Evolutionary conservation across 2,113 vertebrate genomes (phyloP), one percentile per base, ranked within the genome.

Genomic region (Brachirus orientalis): DNA sequence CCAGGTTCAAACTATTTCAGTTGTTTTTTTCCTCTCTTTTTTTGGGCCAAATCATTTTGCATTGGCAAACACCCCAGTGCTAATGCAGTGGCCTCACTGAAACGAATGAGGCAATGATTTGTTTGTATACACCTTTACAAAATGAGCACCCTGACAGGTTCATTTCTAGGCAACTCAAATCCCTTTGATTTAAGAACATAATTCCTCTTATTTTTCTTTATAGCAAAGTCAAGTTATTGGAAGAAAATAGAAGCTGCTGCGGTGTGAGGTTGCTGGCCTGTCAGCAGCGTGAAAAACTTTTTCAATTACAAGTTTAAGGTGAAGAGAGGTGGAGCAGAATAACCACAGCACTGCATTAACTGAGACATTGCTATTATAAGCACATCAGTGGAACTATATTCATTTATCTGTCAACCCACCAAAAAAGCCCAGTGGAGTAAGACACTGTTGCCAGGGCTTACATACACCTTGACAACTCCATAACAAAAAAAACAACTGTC

Each of bases 221-320:
- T 38, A 20, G 10, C 8, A 48, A 38, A 55, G 36, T 35, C 0
- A 46, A 44, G 41, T 51, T 17, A 35, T 65, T 50, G 38, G 16
- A 45, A 37, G n/a, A 47, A 16, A 37, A 46, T 5, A 14, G 28
- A 22, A 63, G 38, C 48, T 40, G 7, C 7, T 45, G 48, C 12
- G 5, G 38, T 43, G 36, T 55, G 37, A 17, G 41, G 44, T 58
- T 11, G 20, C 8, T 12, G 11, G 40, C 46, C 43, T 64, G 58
- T 83, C 75, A 72, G 52, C 38, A 60, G 47, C 58, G 18, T 17
- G 9, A 74, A 76, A 13, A 81, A 66, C 50, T 70, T 78, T 75
- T 79, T 76, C 72, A 65, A 80, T 80, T 79, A 76, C 54, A 71
- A 75, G 71, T 83, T 83, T 72, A 80, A 58, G 48, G 59, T 61